These are phyloP conservation scores for Drosophila miranda DNA, from an alignment of 1,140 invertebrate species.

Conservation along the genomic window DNA sequence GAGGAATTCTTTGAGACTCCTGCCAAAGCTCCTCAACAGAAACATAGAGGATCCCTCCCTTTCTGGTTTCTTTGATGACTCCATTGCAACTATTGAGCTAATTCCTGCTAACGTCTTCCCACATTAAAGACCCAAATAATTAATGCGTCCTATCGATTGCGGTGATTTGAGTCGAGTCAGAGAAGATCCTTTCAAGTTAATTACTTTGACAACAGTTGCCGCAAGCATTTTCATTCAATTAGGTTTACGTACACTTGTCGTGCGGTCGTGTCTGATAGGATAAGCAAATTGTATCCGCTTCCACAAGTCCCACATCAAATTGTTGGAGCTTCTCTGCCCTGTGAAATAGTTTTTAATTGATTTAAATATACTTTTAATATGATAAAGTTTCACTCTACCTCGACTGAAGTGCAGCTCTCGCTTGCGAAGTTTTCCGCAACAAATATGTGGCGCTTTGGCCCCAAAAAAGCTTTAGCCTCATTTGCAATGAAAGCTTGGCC, in stretches of 20 bases:
- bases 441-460: not conserved
- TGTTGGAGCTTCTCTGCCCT: conserved; percentile 8
- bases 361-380: too few species aligned
- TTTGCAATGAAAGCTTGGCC: conserved; percentile 30
- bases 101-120: conserved; percentile 5
- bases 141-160: conserved; percentile 32
- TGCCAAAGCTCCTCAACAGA: conserved; percentile 33
- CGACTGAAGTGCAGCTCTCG: too few species aligned
- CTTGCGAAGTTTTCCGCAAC: conserved; percentile 7
- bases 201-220: conserved; percentile 32
- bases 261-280: conserved; percentile 15
- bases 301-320: conserved; percentile 24
- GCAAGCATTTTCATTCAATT: conserved; percentile 13
- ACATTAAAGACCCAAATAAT: conserved; percentile 39
- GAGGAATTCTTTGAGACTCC: conserved; percentile 83
- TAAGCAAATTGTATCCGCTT: conserved; percentile 30
- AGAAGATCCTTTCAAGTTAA: conserved; percentile 42
- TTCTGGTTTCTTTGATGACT: conserved; percentile 5
- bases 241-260: conserved; percentile 10
- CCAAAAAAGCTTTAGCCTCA: conserved; percentile 33
- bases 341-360: too few species aligned
- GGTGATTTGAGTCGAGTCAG: conserved; percentile 16
- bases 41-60: conserved; percentile 22
- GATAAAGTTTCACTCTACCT: too few species aligned
- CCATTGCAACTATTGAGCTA: conserved; percentile 35